Evolutionary conservation across 2,113 vertebrate species (phyloP).

Genomic region (Riparia riparia): DNA sequence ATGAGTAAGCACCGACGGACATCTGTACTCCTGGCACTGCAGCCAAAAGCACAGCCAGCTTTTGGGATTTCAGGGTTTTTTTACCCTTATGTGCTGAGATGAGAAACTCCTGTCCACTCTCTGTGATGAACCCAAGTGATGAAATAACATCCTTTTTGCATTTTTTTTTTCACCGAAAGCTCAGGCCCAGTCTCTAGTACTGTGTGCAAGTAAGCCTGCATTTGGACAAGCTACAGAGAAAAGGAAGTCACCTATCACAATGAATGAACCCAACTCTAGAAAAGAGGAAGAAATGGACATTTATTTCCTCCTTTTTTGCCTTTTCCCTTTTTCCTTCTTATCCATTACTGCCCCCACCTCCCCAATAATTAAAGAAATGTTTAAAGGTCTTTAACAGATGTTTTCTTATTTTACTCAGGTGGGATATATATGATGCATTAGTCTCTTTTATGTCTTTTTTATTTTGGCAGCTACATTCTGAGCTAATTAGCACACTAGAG

Average conservation of each 20-base stretch:
- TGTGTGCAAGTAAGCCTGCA: accelerated
- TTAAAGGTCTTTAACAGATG: constrained; percentile 30
- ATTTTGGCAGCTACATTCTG: constrained; percentile 19
- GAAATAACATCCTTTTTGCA: not conserved
- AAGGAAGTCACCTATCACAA: not conserved
- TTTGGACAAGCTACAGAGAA: not conserved
- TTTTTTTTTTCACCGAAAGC: not conserved
- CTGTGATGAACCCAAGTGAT: not conserved
- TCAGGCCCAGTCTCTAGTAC: accelerated
- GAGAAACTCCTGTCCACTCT: not conserved
- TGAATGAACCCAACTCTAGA: not conserved
- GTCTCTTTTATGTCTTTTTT: constrained; percentile 6
- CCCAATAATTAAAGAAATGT: not conserved
- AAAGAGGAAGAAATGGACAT: not conserved
- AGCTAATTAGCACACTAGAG: constrained; percentile 48
- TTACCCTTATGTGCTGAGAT: not conserved
- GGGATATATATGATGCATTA: constrained; percentile 27
- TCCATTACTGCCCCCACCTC: not conserved
- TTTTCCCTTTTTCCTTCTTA: not conserved
- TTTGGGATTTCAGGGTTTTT: accelerated
- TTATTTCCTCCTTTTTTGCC: not conserved
- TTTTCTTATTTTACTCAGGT: constrained; percentile 42
- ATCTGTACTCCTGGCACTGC: not conserved
- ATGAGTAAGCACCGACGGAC: not conserved
- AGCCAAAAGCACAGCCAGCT: not conserved